These are phyloP conservation scores for Burhinus oedicnemus DNA, from an alignment of 2,113 vertebrate species.

Conservation along the genomic window DNA sequence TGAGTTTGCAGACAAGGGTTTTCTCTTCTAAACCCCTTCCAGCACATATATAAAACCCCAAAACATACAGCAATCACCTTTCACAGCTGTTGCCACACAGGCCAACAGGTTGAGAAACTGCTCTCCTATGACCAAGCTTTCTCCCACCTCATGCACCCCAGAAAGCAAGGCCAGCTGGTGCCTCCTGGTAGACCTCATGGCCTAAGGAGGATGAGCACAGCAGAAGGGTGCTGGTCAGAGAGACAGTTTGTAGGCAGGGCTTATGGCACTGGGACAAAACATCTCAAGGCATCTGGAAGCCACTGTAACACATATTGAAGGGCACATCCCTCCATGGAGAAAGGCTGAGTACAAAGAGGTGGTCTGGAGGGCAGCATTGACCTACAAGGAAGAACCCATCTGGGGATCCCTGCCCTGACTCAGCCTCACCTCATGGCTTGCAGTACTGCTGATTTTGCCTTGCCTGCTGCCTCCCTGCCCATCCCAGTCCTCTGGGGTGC, in stretches of 20 bases:
- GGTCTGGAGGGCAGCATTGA: neutral
- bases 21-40: neutral
- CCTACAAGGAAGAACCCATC: too few relatives aligned
- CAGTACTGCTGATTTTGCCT: neutral
- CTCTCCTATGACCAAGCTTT: neutral
- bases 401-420: too few relatives aligned
- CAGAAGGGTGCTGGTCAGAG: neutral
- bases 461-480: neutral
- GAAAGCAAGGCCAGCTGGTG: neutral
- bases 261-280: neutral
- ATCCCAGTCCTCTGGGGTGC: neutral
- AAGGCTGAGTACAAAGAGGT: neutral
- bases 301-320: neutral
- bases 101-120: neutral
- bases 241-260: neutral
- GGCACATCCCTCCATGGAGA: neutral
- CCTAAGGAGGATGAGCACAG: neutral
- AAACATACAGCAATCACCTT: neutral
- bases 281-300: neutral
- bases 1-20: rapidly evolving
- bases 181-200: neutral
- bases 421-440: neutral
- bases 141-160: neutral
- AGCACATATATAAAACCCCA: rapidly evolving
- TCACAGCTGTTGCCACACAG: neutral